Percentiles rank a stretch among this genome's conserved stretches.
These are phyloP conservation scores for Orius insidiosus DNA, from an alignment of 1,140 invertebrate species.

Conservation along the genomic window DNA sequence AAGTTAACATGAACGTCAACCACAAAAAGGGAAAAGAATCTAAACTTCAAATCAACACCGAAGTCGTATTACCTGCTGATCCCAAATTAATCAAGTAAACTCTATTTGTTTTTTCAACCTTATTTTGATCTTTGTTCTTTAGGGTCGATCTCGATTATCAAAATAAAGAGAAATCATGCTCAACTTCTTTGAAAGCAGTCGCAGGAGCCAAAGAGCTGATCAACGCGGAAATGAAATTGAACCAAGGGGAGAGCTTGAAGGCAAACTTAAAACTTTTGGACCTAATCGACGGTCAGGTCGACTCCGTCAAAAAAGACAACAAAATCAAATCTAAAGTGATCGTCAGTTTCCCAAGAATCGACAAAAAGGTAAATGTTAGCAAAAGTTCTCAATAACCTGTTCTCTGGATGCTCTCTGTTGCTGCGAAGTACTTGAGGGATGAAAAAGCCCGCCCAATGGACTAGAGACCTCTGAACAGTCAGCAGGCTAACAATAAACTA, in stretches of 20 bases:
- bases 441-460: background rate
- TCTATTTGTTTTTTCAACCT: background rate
- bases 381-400: no score
- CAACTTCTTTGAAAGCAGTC: slow-evolving; percentile 6
- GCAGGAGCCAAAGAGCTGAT: slow-evolving; percentile 14
- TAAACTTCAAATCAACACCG: slow-evolving; percentile 33
- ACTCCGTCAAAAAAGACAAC: slow-evolving; percentile 34
- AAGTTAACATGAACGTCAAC: slow-evolving; percentile 35
- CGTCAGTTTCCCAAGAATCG: slow-evolving; percentile 29
- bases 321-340: slow-evolving; percentile 35
- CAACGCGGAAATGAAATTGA: slow-evolving; percentile 9
- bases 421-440: no score
- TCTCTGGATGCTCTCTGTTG: no score
- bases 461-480: no score
- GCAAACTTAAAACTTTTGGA: slow-evolving; percentile 35
- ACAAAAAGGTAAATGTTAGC: slow-evolving; percentile 23
- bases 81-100: slow-evolving; percentile 35
- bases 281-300: slow-evolving; percentile 31
- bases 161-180: slow-evolving; percentile 9
- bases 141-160: slow-evolving; percentile 36
- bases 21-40: slow-evolving; percentile 31
- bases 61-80: slow-evolving; percentile 29
- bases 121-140: slow-evolving; percentile 14
- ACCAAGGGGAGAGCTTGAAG: slow-evolving; percentile 25
- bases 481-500: no score